Base-by-base conservation (phyloP, 2,113 vertebrate species). In the Erythrolamprus reginae region DNA sequence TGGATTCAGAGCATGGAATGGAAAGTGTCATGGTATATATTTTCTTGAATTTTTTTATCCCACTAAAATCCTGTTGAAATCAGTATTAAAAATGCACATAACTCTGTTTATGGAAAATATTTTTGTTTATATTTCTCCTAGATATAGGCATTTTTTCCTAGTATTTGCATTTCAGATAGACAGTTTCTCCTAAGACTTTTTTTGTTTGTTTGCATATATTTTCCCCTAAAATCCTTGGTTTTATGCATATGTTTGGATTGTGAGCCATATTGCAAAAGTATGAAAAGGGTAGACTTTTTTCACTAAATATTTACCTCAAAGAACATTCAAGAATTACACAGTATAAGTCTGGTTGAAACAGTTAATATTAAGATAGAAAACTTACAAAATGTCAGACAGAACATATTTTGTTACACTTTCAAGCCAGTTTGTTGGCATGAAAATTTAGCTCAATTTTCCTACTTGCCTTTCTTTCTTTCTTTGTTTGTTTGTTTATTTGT, bases 11-110 rank as follows among this genome's bases (percentile, higher is more conserved):
- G 98, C 97, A 84, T 98, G 97, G 94, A 98, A 97, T 1, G 98
- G 98, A 88, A 97, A 97, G 48, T 99, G 99, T 95, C 96, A 97
- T 23, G 99, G 99, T 99, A 97, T 65, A 98, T 97, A 88, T 87
- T 7, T 48, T 86, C 10, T 55, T 89, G 13, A 52, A n/a, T 77
- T 5, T n/a, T n/a, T n/a, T n/a, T n/a, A 1, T 1, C 1, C 12
- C 48, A 85, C 1, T 52, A 52, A 51, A 26, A 23, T 45, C 5
- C 8, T 24, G 15, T 56, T 58, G 86, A 87, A 87, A 58, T 28
- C 33, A 58, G 10, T 58, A 13, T 87, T 42, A 87, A 87, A 56
- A 55, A 42, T 87, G 26, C 23, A 12, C 3, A 48, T 88, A 58
- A 38, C 65, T 77, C 65, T 19, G 17, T 77, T 19, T 77, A 77